A percentile compares a stretch with the other conserved stretches of the same genome.
Evolutionary conservation across 2,113 vertebrate genomes (phyloP).

Genomic region (Vulpes lagopus): DNA sequence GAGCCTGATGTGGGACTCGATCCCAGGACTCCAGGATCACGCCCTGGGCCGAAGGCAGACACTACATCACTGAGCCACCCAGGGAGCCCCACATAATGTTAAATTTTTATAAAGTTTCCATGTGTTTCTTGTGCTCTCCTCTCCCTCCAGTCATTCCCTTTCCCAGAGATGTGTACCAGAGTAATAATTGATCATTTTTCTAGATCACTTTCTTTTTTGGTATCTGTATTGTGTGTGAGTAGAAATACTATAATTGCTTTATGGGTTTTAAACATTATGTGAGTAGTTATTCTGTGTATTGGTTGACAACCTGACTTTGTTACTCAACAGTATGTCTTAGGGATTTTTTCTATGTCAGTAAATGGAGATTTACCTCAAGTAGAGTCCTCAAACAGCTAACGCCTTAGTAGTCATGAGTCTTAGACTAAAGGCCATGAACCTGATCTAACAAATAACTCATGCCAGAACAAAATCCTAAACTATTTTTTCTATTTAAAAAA

Average conservation of each 20-base stretch:
- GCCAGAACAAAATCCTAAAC: neutral
- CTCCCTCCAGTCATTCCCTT: neutral
- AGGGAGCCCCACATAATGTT: neutral
- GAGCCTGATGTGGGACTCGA: no score
- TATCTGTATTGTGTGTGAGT: neutral
- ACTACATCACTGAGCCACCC: no score
- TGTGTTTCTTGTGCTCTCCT: neutral
- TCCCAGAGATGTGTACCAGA: neutral
- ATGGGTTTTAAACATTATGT: neutral
- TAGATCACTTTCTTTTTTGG: neutral
- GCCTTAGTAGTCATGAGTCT: neutral
- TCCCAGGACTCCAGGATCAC: no score
- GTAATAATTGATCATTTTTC: neutral
- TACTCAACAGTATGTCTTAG: neutral
- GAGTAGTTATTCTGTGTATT: neutral
- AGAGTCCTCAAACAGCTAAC: neutral
- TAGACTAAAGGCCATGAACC: neutral
- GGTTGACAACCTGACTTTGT: neutral
- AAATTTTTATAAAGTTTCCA: conserved; percentile 2
- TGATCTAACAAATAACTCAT: neutral
- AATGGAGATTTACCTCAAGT: neutral
- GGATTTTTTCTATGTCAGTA: neutral
- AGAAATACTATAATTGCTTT: neutral
- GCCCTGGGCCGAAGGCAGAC: no score
- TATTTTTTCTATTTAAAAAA: neutral